These are phyloP conservation scores for Eidolon helvum DNA, from an alignment of 2,113 vertebrate genomes.

Conservation along the genomic window DNA sequence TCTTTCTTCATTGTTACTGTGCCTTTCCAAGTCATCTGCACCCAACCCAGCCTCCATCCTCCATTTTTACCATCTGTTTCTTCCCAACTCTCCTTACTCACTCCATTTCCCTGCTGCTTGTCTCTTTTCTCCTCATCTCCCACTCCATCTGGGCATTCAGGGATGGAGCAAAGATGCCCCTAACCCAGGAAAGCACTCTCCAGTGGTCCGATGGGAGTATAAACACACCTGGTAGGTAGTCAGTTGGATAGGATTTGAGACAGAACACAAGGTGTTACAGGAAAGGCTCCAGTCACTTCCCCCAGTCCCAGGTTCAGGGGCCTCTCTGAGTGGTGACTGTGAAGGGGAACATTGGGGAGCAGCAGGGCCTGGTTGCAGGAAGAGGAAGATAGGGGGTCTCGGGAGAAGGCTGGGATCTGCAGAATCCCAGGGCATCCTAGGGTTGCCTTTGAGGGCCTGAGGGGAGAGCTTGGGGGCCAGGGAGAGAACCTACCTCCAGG, in stretches of 20 bases:
- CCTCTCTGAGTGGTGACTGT: background rate
- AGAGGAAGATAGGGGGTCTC: background rate
- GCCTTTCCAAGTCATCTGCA: too few relatives aligned
- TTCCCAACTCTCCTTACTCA: background rate
- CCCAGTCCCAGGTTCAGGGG: background rate
- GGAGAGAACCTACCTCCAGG: background rate
- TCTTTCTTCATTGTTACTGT: too few relatives aligned
- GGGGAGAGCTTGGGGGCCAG: background rate
- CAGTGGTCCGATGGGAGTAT: background rate
- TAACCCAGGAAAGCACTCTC: background rate
- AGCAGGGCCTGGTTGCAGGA: background rate
- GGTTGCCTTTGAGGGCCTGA: background rate
- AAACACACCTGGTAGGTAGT: background rate
- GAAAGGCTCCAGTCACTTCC: background rate
- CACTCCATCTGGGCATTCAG: background rate
- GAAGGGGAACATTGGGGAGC: background rate
- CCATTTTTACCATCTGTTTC: too few relatives aligned
- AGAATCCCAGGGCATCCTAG: background rate
- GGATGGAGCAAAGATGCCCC: background rate
- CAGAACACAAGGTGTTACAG: background rate
- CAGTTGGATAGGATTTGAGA: background rate
- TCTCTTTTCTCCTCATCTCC: background rate
- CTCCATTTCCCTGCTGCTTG: background rate
- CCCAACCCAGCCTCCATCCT: too few relatives aligned
- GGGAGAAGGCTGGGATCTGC: background rate